Base-by-base conservation (phyloP, 1,140 invertebrate genomes). In the Zaprionus ghesquierei region DNA sequence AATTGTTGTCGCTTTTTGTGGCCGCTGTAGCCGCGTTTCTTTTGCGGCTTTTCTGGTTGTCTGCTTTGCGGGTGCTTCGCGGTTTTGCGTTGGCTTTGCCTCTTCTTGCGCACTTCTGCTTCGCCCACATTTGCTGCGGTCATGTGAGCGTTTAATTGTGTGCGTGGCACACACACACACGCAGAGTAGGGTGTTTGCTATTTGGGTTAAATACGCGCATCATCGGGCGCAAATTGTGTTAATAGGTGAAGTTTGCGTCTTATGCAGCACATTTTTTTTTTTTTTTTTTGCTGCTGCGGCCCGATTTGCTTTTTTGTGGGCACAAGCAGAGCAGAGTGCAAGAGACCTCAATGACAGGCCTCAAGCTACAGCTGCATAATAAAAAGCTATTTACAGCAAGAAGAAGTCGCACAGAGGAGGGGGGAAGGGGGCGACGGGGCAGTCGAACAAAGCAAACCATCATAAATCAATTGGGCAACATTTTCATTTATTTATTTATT, bases 191-290 rank as follows among this genome's bases (percentile, higher is more conserved):
- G 41, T 41, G 20, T 51, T 4, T 69, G 56, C 62, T 74, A 77
- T 84, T 85, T 85, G 54, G 81, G 81, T 84, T 85, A 84, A 84
- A 85, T 74, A 50, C 60, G 62, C 51, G 60, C 68, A 73, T 77
- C 76, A 66, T 20, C 49, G 18, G 66, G 63, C 66, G 15, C 15
- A 80, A 84, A 85, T 61, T 85, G 81, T 84, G 81, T 84, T 85
- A 84, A 85, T 84, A 74, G 81, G 81, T 84, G 81, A 84, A 84
- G 81, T 84, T 81, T 62, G 66, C 41, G 65, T 56, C 59, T 51
- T 50, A 56, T 55, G 53, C 54, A 65, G 68, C 62, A 51, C 23
- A 22, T 56, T 56, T 35, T 23, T 66, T 27, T 38, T 64, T 38
- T n/a, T 58, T 33, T 2, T 20, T 51, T 50, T 22, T 15, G 18